Base-by-base conservation (phyloP, 2,113 vertebrate genomes). In the Leptosomus discolor region DNA sequence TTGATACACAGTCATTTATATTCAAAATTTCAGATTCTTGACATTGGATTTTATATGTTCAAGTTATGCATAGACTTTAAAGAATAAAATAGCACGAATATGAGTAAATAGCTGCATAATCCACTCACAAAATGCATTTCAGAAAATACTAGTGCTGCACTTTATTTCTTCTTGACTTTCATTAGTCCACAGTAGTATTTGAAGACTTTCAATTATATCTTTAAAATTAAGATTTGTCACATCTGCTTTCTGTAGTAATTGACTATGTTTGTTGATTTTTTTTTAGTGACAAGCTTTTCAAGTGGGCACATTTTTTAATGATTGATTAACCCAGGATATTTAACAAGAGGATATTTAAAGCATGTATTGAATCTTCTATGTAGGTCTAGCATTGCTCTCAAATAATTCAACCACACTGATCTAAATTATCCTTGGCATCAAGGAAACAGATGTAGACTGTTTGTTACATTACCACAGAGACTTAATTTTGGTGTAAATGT, bases 401-500 rank as follows among this genome's bases (percentile, higher is more conserved):
- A 81, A 96, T 97, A 98, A 97, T 95, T 97, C 97, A 97, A 77
- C 30, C 74, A 96, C 96, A 94, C 86, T 96, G 90, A 97, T 96
- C 95, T 97, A 98, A 97, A 97, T 98, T 97, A 95, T 95, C 87
- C 77, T 96, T 92, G 74, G 73, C 88, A 92, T 97, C 95, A 96
- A 97, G 89, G 80, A 98, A 97, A 97, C 97, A 98, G 97, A 97
- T 98, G 95, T 97, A 94, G 90, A 94, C 65, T 91, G 85, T 97
- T 97, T 61, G 32, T 97, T 98, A 97, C 90, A 94, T 90, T 96
- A 88, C 96, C 92, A 96, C 92, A 96, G 97, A 97, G 96, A 97
- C 83, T 97, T 97, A 60, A 91, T 98, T 98, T 98, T 97, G 88
- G 74, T 96, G 76, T 97, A 97, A 98, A 98, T 97, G 97, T 97